Percentiles rank a stretch among this genome's conserved stretches.
Conservation (phyloP, 1,140 invertebrate species). For the Bombus terrestris region DNA sequence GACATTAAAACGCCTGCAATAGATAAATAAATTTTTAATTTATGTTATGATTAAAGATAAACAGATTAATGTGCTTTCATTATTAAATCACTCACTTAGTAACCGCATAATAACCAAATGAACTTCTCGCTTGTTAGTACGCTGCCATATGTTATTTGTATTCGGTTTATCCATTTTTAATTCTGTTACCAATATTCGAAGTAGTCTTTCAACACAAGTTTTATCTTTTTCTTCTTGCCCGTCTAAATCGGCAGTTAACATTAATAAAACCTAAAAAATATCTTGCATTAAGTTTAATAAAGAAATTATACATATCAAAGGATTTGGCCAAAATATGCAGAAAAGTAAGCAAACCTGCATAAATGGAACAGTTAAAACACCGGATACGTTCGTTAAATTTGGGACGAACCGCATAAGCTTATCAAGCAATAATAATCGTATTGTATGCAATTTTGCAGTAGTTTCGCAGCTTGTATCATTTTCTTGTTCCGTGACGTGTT, state of each 20-base stretch:
- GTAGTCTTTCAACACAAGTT: slow-evolving; percentile 88
- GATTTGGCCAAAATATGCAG: slow-evolving; percentile 22
- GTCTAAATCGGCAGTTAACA: slow-evolving; percentile 95
- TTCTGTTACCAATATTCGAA: slow-evolving; percentile 90
- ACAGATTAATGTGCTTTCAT: background rate
- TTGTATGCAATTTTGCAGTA: slow-evolving; percentile 80
- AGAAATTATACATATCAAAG: background rate
- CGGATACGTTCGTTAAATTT: slow-evolving; percentile 85
- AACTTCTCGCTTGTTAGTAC: slow-evolving; percentile 89
- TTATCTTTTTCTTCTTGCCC: slow-evolving; percentile 91
- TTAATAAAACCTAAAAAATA: slow-evolving; percentile 88
- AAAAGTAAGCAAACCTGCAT: slow-evolving; percentile 86
- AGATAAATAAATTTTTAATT: background rate
- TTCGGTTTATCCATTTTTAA: slow-evolving; percentile 88
- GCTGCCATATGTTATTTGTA: slow-evolving; percentile 83
- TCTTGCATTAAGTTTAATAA: background rate
- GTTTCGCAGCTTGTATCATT: slow-evolving; percentile 75
- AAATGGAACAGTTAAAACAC: slow-evolving; percentile 94
- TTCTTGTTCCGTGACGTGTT: slow-evolving; percentile 73
- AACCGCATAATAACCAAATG: slow-evolving; percentile 94
- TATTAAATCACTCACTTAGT: slow-evolving; percentile 83
- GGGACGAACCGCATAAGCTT: slow-evolving; percentile 86
- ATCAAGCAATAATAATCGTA: slow-evolving; percentile 84
- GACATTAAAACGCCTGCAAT: slow-evolving; percentile 89
- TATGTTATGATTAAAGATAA: background rate